Conservation (phyloP, 2,113 vertebrate genomes). For the Talpa occidentalis region DNA sequence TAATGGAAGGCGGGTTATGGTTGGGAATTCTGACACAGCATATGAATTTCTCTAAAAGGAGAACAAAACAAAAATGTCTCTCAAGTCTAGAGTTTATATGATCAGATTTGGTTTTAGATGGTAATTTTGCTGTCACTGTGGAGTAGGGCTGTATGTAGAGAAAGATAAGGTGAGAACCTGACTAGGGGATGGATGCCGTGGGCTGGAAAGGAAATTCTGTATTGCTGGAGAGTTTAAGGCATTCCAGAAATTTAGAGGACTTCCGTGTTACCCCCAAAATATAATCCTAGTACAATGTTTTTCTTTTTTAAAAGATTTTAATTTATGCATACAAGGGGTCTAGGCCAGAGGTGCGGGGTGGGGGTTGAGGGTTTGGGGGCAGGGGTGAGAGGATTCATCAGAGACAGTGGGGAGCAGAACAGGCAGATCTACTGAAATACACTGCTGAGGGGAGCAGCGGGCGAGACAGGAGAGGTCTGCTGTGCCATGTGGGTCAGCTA, state of each 20-base stretch:
- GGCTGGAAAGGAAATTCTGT: neutral
- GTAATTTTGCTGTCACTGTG: neutral
- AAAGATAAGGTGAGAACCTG: neutral
- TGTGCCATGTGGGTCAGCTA: no score
- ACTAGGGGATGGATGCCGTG: neutral
- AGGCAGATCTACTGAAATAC: no score
- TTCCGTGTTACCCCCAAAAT: neutral
- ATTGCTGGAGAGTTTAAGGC: neutral
- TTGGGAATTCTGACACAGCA: neutral
- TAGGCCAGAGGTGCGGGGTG: no score
- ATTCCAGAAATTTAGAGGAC: neutral
- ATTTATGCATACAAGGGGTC: no score
- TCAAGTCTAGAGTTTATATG: neutral
- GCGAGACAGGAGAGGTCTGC: no score
- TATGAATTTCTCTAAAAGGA: neutral
- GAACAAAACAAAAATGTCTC: neutral
- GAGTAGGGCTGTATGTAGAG: neutral
- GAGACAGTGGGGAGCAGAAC: no score
- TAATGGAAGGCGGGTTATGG: neutral
- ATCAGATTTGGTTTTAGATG: neutral
- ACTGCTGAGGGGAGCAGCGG: no score
- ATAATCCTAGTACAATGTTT: neutral
- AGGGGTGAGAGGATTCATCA: no score
- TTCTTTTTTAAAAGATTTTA: no score
- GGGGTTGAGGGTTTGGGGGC: no score